Base-by-base conservation (phyloP, 2,888 invertebrate species). In the Rhagium mordax region DNA sequence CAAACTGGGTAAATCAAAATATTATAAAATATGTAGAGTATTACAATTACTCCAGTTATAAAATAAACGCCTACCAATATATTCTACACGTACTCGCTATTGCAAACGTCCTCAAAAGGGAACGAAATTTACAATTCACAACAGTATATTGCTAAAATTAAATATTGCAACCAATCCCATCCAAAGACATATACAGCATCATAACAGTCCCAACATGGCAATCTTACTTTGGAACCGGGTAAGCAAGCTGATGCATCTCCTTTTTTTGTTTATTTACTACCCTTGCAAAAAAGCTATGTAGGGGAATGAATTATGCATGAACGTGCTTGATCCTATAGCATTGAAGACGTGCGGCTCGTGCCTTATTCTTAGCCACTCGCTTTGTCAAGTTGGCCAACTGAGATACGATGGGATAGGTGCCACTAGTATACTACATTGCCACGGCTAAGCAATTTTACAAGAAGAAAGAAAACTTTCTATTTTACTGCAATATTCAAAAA, bases 331-430 rank as follows among this genome's bases (percentile, higher is more conserved):
- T 61, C 61, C 29, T 61, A 33, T 29, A 53, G 21, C 61, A 47
- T n/a, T 18, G 61, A 20, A 41, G 70, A 70, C 51, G 70, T 51
- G 61, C 47, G 53, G 51, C 70, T 27, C 61, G 70, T 21, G 61
- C 49, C 66, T 5, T 16, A 33, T 70, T 66, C 70, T 51, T 66
- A 57, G 57, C 74, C 74, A 53, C 71, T 71, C 70, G 70, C 72
- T 72, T 72, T 75, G 70, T 72, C 75, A 75, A 64, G 70, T 66
- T 66, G 67, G 71, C 68, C 72, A 72, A 70, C 71, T 74, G 71
- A 74, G 72, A 75, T 75, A 49, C 72, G 59, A 74, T 66, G 33
- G n/a, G n/a, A 66, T 41, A 53, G 18, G 21, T 55, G 60, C 15
- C n/a, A 48, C 29, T 65, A 21, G 65, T 70, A 73, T 41, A 60